These are phyloP conservation scores for Channa maculata DNA, from an alignment of 2,113 vertebrate species.

Conservation along the genomic window DNA sequence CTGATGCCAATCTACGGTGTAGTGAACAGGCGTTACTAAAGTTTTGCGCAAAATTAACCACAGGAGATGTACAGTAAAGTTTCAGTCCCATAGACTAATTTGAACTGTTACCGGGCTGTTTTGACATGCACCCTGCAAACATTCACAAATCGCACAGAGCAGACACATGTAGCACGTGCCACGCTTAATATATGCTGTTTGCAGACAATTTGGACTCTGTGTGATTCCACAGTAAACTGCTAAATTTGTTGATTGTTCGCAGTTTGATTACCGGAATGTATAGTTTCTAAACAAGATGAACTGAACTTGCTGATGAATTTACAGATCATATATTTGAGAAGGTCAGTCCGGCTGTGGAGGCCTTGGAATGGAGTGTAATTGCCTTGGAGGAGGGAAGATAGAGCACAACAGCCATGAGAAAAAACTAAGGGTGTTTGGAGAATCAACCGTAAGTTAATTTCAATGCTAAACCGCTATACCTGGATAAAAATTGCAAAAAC, in stretches of 20 bases:
- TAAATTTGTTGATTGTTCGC: too few relatives aligned
- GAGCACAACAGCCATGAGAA: slow-evolving; percentile 89
- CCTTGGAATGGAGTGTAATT: slow-evolving; percentile 87
- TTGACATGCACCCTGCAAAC: not conserved
- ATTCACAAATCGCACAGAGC: not conserved
- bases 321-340: slow-evolving; percentile 94
- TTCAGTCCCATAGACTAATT: not conserved
- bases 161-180: not conserved
- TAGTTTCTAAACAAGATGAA: too few relatives aligned
- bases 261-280: too few relatives aligned
- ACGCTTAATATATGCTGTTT: too few relatives aligned
- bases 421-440: slow-evolving; percentile 89
- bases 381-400: slow-evolving; percentile 92
- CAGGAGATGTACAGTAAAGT: not conserved
- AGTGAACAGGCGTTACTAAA: slow-evolving; percentile 5
- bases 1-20: slow-evolving; percentile 78
- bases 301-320: not conserved
- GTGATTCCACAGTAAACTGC: too few relatives aligned
- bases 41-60: not conserved
- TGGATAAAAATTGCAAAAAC: not conserved
- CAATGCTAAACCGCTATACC: not conserved
- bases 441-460: slow-evolving; percentile 87
- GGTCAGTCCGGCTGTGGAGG: slow-evolving; percentile 86
- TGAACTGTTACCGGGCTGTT: not conserved
- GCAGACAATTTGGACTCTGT: too few relatives aligned